Percentiles rank a stretch among this genome's conserved stretches.
These are phyloP conservation scores for Lasiommata megera DNA, from an alignment of 2,888 invertebrate species.

Conservation along the genomic window DNA sequence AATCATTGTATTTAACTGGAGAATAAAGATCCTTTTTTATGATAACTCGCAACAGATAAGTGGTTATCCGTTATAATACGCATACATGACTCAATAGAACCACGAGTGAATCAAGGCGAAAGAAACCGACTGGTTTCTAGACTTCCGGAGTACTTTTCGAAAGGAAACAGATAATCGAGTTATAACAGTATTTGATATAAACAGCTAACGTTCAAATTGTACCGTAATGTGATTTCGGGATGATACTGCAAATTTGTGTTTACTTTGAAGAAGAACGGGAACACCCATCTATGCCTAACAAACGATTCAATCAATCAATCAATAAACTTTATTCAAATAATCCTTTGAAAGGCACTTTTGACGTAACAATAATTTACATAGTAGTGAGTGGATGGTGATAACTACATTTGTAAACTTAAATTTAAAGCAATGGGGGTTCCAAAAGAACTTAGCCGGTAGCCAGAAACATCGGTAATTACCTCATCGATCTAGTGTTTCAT, in stretches of 20 bases:
- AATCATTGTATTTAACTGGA: background rate
- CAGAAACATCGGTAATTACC: too few relatives aligned
- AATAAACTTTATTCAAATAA: too few relatives aligned
- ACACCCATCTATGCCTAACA: background rate
- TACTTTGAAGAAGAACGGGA: background rate
- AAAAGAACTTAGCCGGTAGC: too few relatives aligned
- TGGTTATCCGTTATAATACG: constrained; percentile 7
- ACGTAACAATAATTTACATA: too few relatives aligned
- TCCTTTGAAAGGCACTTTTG: too few relatives aligned
- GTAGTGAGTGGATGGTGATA: too few relatives aligned
- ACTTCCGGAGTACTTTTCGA: constrained; percentile 27
- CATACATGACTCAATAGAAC: constrained; percentile 15
- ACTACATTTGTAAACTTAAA: too few relatives aligned
- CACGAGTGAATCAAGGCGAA: constrained; percentile 22
- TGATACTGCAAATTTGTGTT: constrained; percentile 26
- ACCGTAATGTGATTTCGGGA: constrained; percentile 33
- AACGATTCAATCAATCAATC: too few relatives aligned
- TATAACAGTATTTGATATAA: constrained; percentile 38
- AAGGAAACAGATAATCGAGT: constrained; percentile 42
- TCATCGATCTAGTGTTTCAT: too few relatives aligned
- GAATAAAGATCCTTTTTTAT: background rate
- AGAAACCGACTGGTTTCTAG: constrained; percentile 26
- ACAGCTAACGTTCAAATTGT: constrained; percentile 26
- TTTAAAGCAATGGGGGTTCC: too few relatives aligned
- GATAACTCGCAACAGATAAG: background rate